Conservation (phyloP, 2,888 invertebrate genomes). For the Heliconius ismenius region DNA sequence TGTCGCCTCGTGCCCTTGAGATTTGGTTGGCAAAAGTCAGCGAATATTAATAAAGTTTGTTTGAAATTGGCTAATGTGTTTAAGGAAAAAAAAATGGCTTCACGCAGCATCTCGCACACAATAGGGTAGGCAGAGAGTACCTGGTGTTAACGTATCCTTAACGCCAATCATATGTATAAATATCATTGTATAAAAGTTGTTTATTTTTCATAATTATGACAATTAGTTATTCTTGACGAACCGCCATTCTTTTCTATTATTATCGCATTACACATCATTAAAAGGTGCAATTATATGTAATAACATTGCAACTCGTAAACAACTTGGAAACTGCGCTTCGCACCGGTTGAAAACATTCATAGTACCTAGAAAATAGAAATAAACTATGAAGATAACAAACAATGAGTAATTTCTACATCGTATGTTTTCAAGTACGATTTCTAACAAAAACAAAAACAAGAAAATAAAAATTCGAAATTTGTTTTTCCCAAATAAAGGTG, state of each 20-base stretch:
- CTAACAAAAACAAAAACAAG: slow-evolving; percentile 16
- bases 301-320: slow-evolving; percentile 14
- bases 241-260: slow-evolving; percentile 7
- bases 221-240: neutral
- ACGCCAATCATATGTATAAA: neutral
- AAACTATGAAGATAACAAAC: slow-evolving; percentile 19
- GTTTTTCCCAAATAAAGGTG: neutral
- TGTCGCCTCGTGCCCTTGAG: slow-evolving; percentile 13
- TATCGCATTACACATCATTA: neutral
- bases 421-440: slow-evolving; percentile 19
- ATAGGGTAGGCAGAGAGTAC: no score
- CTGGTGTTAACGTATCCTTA: no score
- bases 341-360: neutral
- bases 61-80: neutral
- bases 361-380: slow-evolving; percentile 8
- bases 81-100: no score
- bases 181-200: neutral
- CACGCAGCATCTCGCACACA: no score
- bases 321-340: neutral
- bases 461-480: neutral
- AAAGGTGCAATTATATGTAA: neutral
- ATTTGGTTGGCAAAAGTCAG: neutral
- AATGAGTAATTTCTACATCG: slow-evolving; percentile 31
- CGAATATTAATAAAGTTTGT: neutral
- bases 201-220: neutral